These are phyloP conservation scores for Quadroppia sp. DNA, from an alignment of 2,888 invertebrate genomes.

Conservation along the genomic window DNA sequence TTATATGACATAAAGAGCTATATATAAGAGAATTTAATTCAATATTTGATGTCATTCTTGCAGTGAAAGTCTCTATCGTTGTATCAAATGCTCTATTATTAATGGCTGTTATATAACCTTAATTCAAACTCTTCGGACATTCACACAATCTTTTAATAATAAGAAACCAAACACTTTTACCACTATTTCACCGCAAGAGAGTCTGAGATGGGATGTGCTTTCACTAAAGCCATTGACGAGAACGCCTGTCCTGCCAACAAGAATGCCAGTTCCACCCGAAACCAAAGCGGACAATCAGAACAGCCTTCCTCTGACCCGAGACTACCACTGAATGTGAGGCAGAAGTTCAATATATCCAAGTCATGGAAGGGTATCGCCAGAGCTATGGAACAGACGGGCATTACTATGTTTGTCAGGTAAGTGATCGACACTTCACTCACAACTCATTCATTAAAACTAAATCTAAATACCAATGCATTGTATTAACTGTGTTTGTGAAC, in stretches of 20 bases:
- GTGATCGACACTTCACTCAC: slow-evolving; percentile 53
- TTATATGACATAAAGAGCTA: neutral
- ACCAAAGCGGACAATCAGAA: neutral
- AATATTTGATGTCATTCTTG: neutral
- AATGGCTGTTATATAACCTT: slow-evolving; percentile 34
- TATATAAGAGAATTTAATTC: neutral
- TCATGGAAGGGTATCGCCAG: slow-evolving; percentile 87
- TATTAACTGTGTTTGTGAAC: too few species aligned
- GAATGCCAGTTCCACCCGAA: neutral
- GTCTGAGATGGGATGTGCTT: slow-evolving; percentile 45
- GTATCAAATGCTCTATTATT: slow-evolving; percentile 13
- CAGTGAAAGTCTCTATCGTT: neutral
- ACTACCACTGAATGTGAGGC: slow-evolving; percentile 75
- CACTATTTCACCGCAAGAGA: too few species aligned
- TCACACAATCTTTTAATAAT: too few species aligned
- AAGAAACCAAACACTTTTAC: too few species aligned
- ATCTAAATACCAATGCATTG: too few species aligned
- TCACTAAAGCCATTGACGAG: slow-evolving; percentile 40
- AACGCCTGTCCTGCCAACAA: neutral
- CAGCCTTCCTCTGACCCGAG: slow-evolving; percentile 61
- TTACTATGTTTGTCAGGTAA: slow-evolving; percentile 87
- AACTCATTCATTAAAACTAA: too few species aligned
- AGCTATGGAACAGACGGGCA: slow-evolving; percentile 81
- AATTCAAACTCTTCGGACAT: too few species aligned
- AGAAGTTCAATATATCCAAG: slow-evolving; percentile 80